Evolutionary conservation across 2,797 vertebrate genomes (phyloP).

Genomic region (Liparis tanakae): DNA sequence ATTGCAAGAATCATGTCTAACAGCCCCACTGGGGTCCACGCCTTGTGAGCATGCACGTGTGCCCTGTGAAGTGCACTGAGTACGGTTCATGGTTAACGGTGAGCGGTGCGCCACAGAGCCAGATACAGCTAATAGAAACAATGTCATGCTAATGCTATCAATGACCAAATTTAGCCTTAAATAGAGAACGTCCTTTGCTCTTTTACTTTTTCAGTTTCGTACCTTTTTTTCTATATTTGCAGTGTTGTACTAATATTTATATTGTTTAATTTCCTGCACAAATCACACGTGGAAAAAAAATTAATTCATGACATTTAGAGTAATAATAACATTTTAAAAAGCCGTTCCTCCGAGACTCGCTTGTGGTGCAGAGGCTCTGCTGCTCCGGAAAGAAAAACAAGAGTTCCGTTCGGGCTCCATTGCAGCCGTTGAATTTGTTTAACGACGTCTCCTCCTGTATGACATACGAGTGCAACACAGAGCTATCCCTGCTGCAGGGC

Average conservation of each 20-base stretch:
- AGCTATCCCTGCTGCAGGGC: conserved; percentile 41
- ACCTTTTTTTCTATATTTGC: conserved; percentile 8
- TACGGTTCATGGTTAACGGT: conserved; percentile 5
- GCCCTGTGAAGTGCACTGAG: conserved; percentile 44
- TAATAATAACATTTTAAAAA: neutral
- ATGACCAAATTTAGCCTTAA: conserved; percentile 11
- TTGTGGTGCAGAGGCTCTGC: neutral
- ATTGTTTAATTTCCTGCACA: neutral
- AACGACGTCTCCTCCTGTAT: conserved; percentile 32
- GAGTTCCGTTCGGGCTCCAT: conserved; percentile 11
- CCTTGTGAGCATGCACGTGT: conserved; percentile 35
- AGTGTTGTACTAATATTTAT: neutral
- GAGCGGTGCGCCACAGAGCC: conserved; percentile 9
- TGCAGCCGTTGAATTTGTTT: conserved; percentile 41
- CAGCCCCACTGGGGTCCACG: conserved; percentile 58
- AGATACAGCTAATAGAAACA: neutral
- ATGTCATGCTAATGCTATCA: neutral
- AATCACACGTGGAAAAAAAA: neutral
- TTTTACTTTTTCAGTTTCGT: neutral
- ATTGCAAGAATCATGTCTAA: conserved; percentile 58
- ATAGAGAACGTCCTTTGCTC: neutral
- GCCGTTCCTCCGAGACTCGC: neutral
- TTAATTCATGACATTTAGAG: neutral
- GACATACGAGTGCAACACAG: conserved; percentile 38
- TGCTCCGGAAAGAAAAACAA: conserved; percentile 17